Evolutionary conservation across 1,140 invertebrate species (phyloP).

Genomic region (Apis laboriosa): DNA sequence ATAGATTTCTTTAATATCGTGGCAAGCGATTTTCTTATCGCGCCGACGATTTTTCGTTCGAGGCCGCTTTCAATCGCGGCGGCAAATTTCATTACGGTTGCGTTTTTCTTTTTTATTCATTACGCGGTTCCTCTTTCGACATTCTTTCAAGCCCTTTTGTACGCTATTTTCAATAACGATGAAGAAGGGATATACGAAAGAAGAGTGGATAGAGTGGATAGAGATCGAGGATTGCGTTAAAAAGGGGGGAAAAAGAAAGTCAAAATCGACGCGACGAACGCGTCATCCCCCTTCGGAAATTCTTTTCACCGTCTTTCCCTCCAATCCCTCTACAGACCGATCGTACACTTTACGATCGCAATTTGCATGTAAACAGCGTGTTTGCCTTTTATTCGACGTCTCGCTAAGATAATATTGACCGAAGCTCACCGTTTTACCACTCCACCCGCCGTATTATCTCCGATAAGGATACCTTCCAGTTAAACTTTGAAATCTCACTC

Average conservation of each 20-base stretch:
- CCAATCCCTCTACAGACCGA: not conserved
- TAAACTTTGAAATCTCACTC: not conserved
- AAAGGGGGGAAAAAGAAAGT: not conserved
- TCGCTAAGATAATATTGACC: not conserved
- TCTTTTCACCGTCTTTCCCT: not conserved
- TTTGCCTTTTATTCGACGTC: conserved; percentile 18
- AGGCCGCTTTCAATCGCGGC: no score
- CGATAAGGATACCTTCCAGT: not conserved
- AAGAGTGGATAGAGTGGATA: no score
- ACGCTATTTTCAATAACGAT: no score
- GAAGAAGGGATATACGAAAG: no score
- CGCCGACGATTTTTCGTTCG: not conserved
- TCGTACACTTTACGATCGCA: conserved; percentile 5
- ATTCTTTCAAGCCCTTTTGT: no score
- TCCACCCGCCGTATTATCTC: not conserved
- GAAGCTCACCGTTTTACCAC: not conserved
- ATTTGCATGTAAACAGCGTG: conserved; percentile 25
- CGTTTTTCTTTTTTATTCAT: no score
- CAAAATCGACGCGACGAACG: not conserved
- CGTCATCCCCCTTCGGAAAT: not conserved
- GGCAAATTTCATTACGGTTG: no score
- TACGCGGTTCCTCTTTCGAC: no score
- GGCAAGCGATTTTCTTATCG: not conserved
- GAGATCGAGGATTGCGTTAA: not conserved
- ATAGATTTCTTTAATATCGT: conserved; percentile 28